Evolutionary conservation across 2,797 vertebrate genomes (phyloP), one percentile per base, ranked within the genome.

Genomic region (Gadopsis bispinosus): DNA sequence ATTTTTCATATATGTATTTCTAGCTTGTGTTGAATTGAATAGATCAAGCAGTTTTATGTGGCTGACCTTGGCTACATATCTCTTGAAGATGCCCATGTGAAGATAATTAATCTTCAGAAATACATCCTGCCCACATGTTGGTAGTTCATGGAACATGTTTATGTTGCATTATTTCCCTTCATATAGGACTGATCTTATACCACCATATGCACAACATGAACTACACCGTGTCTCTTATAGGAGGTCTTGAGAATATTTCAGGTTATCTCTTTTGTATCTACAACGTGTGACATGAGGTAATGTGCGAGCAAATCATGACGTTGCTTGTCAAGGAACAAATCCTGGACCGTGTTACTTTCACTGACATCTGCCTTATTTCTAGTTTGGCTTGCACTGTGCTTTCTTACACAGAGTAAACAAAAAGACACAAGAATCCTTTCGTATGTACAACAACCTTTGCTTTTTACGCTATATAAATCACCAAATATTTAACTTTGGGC

Each of bases 261-360:
- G 16, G 43, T 64, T 43, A 48, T 85, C 83, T 65, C 39, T 1
- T 61, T 33, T 73, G 60, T n/a, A 43, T 68, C 75, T 55, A 6
- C 19, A 51, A 20, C 14, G 1, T 33, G 45, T 53, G 53, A 56
- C 50, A 33, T 31, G 59, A 75, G 50, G 69, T 43, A 71, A 71
- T 77, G 65, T 67, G 65, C 41, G 67, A 48, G 17, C 70, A 75
- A 75, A 55, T 37, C 74, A 48, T 59, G 63, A 69, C 69, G 72
- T 64, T 53, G 45, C 66, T 54, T 59, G 53, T 14, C 35, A 64
- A 3, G 53, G 10, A 59, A 41, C 33, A 39, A n/a, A 62, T 47
- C 26, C 41, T 61, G 22, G 59, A 58, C 65, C 33, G 3, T 60
- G 48, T 83, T 77, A 31, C 72, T 45, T n/a, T 45, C 55, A 60